Evolutionary conservation across 2,888 invertebrate species (phyloP), one percentile per base, ranked within the genome.

Genomic region (Dinocampus coccinellae): DNA sequence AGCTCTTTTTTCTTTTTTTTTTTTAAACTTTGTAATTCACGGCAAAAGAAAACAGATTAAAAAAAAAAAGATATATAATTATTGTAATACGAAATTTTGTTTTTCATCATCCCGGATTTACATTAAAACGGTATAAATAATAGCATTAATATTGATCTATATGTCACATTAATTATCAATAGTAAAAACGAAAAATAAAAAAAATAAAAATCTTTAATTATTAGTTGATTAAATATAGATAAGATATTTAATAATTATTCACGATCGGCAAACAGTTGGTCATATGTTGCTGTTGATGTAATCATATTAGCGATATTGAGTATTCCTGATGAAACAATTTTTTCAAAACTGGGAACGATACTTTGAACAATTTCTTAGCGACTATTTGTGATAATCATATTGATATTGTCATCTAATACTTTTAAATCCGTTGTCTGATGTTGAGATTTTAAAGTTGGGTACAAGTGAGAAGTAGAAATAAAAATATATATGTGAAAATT

Each of bases 241-340:
- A 52, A 22, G 11, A 39, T 3, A n/a, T 6, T 33, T n/a, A 3
- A 9, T 20, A 34, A 11, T 70, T 76, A 85, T 73, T 79, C 82
- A 0, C 77, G 78, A 61, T 86, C 82, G 22, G 88, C 85, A 42
- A 87, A 83, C 1, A 88, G 76, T 69, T 88, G 86, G 0, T 87
- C 84, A 65, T 77, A 85, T 1, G 83, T 78, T 60, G 47, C 47
- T 47, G 0, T 47, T 6, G 16, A 1, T 7, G 47, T 77, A 11
- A 88, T 80, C 33, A 78, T 79, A 73, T 88, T 88, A 2, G 81
- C 47, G 16, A 84, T 42, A 0, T 73, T 39, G 4, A 88, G 75
- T 11, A 84, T 71, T 58, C 73, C 76, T 36, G 81, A 72, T 1
- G 85, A 82, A n/a, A 88, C 78, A 0, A 80, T 77, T 62, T 76